Conservation (phyloP, 2,797 vertebrate species). For the Nannoperca obscura region DNA sequence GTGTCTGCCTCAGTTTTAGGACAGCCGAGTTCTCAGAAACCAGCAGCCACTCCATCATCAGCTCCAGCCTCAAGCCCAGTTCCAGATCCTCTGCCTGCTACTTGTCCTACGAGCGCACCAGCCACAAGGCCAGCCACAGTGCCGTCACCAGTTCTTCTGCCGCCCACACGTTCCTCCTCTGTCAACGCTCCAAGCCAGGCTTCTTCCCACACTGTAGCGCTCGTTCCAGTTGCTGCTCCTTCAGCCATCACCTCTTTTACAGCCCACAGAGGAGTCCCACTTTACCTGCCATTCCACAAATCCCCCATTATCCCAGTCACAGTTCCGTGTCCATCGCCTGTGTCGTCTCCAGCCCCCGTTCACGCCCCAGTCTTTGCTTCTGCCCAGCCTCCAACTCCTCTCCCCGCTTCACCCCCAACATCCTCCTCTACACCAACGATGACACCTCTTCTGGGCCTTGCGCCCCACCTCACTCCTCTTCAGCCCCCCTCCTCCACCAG, state of each 20-base stretch:
- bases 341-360: slow-evolving; percentile 8
- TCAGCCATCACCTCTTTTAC: slow-evolving; percentile 31
- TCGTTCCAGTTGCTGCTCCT: slow-evolving; percentile 35
- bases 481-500: slow-evolving; percentile 43
- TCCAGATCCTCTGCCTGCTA: neutral
- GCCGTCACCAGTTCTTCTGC: slow-evolving; percentile 26
- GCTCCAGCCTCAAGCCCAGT: slow-evolving; percentile 14
- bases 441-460: slow-evolving; percentile 50
- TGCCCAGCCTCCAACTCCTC: slow-evolving; percentile 26
- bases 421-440: slow-evolving; percentile 18
- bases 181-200: slow-evolving; percentile 20
- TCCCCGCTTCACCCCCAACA: neutral
- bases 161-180: slow-evolving; percentile 22
- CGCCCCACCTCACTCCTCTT: slow-evolving; percentile 43
- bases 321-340: slow-evolving; percentile 15
- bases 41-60: slow-evolving; percentile 28
- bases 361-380: slow-evolving; percentile 5
- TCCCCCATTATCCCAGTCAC: slow-evolving; percentile 50
- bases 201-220: slow-evolving; percentile 25
- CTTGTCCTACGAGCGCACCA: slow-evolving; percentile 2
- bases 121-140: slow-evolving; percentile 12
- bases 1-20: slow-evolving; percentile 47
- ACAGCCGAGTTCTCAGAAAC: slow-evolving; percentile 45
- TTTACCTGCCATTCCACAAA: slow-evolving; percentile 68
- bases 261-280: slow-evolving; percentile 42